Conservation (phyloP, 30 jellyfish, hydroid and myxozoan species). For the Pseudorhiza aurosa region DNA sequence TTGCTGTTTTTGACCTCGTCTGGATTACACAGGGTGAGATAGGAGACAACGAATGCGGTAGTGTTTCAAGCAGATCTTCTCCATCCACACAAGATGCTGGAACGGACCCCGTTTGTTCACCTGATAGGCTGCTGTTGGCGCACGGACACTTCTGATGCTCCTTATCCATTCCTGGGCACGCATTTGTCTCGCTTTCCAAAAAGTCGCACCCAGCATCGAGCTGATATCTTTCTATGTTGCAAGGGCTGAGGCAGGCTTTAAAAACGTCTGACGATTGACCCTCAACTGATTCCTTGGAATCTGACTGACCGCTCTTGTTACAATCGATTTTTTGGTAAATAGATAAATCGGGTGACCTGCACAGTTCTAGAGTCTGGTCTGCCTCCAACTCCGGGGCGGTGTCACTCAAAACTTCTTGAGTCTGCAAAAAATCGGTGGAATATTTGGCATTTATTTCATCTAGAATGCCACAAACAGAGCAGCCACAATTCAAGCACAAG, state of each 20-base stretch:
- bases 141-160: background rate
- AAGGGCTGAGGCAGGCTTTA: background rate
- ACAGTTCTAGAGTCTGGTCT: background rate
- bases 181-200: background rate
- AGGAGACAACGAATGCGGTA: background rate
- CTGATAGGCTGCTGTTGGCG: background rate
- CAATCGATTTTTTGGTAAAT: background rate
- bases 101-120: too few species aligned
- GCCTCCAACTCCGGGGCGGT: background rate
- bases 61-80: background rate
- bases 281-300: background rate
- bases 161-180: background rate
- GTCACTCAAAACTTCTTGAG: background rate
- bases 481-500: slow-evolving; percentile 10
- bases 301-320: background rate
- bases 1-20: slow-evolving; percentile 50
- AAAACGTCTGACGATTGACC: background rate
- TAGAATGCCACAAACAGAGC: slow-evolving; percentile 8
- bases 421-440: background rate
- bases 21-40: slow-evolving; percentile 47
- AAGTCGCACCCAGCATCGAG: background rate
- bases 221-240: background rate
- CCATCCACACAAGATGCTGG: too few species aligned
- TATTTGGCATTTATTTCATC: background rate
- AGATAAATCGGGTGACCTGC: background rate